Conservation (phyloP, 2,113 vertebrate species). For the Melospiza georgiana region DNA sequence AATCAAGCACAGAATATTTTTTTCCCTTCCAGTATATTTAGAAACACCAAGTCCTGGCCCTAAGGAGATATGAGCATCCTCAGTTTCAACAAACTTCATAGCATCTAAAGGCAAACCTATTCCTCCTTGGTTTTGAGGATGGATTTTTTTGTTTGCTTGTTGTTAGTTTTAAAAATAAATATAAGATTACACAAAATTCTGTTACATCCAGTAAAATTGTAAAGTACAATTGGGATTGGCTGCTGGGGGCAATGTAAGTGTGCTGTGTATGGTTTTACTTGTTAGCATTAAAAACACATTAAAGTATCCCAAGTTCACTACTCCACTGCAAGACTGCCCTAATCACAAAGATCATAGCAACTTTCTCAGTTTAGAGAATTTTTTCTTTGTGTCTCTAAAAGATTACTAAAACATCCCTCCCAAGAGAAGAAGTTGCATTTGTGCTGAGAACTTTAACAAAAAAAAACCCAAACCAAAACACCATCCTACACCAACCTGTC, state of each 20-base stretch:
- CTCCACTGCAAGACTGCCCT: constrained; percentile 3
- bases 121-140: constrained; percentile 14
- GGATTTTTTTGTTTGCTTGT: not conserved
- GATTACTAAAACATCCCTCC: not conserved
- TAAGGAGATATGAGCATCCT: not conserved
- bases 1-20: not conserved
- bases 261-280: not conserved
- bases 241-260: not conserved
- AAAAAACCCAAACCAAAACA: not conserved
- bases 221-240: not conserved
- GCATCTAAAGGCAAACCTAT: not conserved
- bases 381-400: not conserved
- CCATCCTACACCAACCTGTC: not conserved
- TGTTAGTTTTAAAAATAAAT: not conserved
- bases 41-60: not conserved
- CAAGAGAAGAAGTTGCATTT: not conserved
- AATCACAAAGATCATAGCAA: not conserved
- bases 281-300: not conserved
- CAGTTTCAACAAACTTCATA: not conserved
- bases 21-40: not conserved
- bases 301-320: not conserved
- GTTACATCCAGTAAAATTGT: not conserved
- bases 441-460: constrained; percentile 1
- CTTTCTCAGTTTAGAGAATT: not conserved
- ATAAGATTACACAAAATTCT: not conserved